Conservation (phyloP, 2,113 vertebrate genomes). For the Sphyrna mokarran region DNA sequence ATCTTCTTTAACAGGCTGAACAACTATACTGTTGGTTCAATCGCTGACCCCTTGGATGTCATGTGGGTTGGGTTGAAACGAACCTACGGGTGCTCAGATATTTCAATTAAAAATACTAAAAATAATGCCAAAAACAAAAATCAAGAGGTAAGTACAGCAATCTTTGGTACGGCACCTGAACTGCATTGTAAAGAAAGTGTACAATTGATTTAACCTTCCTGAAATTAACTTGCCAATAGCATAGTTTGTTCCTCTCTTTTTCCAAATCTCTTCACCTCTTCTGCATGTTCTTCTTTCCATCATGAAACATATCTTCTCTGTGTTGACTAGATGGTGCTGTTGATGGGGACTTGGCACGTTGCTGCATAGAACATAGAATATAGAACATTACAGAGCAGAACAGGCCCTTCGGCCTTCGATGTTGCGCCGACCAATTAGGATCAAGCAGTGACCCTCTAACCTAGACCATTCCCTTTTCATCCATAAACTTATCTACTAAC, state of each 20-base stretch:
- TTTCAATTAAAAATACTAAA: conserved; percentile 20
- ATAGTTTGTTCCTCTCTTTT: not conserved
- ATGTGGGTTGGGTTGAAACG: conserved; percentile 30
- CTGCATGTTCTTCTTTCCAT: not conserved
- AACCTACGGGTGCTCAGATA: conserved; percentile 21
- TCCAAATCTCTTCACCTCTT: not conserved
- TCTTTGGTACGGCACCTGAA: not conserved
- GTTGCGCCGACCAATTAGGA: no score
- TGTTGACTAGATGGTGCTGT: no score
- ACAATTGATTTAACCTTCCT: not conserved
- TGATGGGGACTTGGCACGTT: no score
- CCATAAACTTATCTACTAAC: no score
- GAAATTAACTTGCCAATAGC: not conserved
- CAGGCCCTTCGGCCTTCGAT: no score
- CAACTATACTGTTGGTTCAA: conserved; percentile 13
- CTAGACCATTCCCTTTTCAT: no score
- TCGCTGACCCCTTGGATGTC: not conserved
- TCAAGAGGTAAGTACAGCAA: not conserved
- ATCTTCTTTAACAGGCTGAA: conserved; percentile 23
- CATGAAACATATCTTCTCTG: not conserved
- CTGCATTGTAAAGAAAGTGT: not conserved
- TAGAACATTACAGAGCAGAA: no score
- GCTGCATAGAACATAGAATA: no score
- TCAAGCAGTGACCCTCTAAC: no score
- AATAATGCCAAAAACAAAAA: not conserved